Base-by-base conservation (phyloP, 1,140 invertebrate genomes). In the Vollenhovia emeryi region DNA sequence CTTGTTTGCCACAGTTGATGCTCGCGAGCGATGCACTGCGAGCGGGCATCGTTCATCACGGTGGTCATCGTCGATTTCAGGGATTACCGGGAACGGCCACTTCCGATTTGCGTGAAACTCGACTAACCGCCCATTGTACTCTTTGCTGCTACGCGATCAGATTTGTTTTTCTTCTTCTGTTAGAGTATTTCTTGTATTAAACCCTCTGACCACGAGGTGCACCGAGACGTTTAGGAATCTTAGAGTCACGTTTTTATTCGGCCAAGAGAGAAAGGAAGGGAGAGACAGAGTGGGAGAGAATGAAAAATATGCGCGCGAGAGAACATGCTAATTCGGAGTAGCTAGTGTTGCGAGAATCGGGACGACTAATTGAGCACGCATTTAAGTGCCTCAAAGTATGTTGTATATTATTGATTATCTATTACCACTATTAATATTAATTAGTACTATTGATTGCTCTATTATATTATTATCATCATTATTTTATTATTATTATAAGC, bases 311-410 rank as follows among this genome's bases (percentile, higher is more conserved):
- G n/a, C 71, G 60, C 18, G 43, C 27, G 27, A 52, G 66, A 84
- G 64, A 73, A 78, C 59, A 66, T 48, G 43, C 30, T 52, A 76
- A 68, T 64, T 84, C 50, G 27, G 30, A 71, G 60, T 64, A 84
- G 45, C 71, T 74, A 84, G 57, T 84, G 45, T 76, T 76, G 73
- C 68, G 80, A 84, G 57, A 84, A 75, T 84, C 80, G 71, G 55
- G 80, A 84, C 27, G 80, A 75, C 74, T 75, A 84, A 84, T 95
- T 95, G 94, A 95, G 94, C 94, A 94, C 94, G 93, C 89, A 94
- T 94, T 93, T 94, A 95, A 95, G 94, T 95, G 94, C 94, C 94
- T 95, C 94, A 94, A 88, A 95, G 93, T 94, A 94, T 94, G 94
- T 91, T 95, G 94, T 94, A 95, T 94, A 95, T 95, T 95, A 94